Evolutionary conservation across 1,140 invertebrate genomes (phyloP), one percentile per base, ranked within the genome.

Genomic region (Coenobita brevimanus): DNA sequence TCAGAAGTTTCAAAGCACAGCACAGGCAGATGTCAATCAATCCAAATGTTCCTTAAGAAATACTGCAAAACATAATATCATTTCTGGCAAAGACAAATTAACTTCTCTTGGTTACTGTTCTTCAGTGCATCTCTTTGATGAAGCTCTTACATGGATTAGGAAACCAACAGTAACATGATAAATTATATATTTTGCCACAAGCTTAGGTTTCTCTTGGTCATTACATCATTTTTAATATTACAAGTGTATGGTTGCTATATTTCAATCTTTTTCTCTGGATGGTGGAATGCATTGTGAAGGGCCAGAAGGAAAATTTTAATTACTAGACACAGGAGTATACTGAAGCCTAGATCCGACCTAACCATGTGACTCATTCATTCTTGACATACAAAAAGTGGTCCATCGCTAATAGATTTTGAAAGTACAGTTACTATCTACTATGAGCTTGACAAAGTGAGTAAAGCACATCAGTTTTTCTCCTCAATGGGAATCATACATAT

Each of bases 41-140:
- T 69, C 57, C 27, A 69, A 60, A 60, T 64, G n/a, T 41, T 64
- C 57, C 10, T 13, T 73, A 41, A 73, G 4, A 6, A 69, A 80
- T n/a, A 62, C 57, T 62, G 50, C 78, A 36, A 41, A 50, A 36
- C 30, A 41, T 62, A 80, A 80, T 82, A 82, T 67, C 60, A 82
- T 64, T 33, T 24, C 43, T 30, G 60, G 79, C 64, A 81, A 38
- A 36, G 46, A 50, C 46, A 50, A 50, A 17, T 50, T 17, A 82
- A 82, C 21, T 36, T 62, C 57, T 38, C 38, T 33, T 3, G 43
- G 33, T 3, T 15, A 17, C 43, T 8, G 36, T 43, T 64, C 27
- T 17, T 82, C 41, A 38, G 24, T 82, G 36, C 54, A 30, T 13
- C n/a, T 64, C 54, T 62, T 82, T 80, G 54, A 60, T 80, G 33